Evolutionary conservation across 2,113 vertebrate species (phyloP).

Genomic region (Stigmatopora argus): DNA sequence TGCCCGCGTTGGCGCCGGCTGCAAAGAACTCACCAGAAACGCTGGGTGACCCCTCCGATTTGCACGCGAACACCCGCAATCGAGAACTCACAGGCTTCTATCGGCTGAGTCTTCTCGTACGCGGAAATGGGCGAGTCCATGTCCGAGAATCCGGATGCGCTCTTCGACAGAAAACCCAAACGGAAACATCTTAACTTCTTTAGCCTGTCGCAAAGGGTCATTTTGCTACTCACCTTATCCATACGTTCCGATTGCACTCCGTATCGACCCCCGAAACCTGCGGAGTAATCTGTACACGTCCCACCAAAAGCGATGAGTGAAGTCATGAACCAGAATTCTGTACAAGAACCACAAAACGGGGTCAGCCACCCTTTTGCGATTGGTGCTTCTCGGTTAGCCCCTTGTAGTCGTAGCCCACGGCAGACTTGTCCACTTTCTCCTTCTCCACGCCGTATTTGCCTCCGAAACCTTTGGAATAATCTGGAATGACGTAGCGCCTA

Average conservation of each 20-base stretch:
- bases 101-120: constrained; percentile 79
- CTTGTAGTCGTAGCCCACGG: constrained; percentile 69
- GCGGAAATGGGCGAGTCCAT: constrained; percentile 78
- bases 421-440: constrained; percentile 77
- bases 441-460: constrained; percentile 80
- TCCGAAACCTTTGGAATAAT: constrained; percentile 70
- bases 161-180: constrained; percentile 57
- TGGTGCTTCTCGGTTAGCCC: constrained; percentile 59
- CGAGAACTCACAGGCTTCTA: constrained; percentile 79
- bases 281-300: constrained; percentile 78
- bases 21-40: background rate
- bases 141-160: constrained; percentile 78
- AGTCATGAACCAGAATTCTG: background rate
- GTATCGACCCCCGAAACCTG: constrained; percentile 89
- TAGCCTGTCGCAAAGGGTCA: too few relatives aligned
- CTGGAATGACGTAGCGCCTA: constrained; percentile 19
- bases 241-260: constrained; percentile 86
- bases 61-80: background rate
- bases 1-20: constrained; percentile 72
- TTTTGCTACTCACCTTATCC: constrained; percentile 89
- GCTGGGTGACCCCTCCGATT: background rate
- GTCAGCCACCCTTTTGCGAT: too few relatives aligned
- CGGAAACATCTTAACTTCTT: background rate
- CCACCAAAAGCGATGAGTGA: background rate
- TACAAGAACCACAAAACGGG: too few relatives aligned